Base-by-base conservation (phyloP, 2,797 vertebrate species). In the Naso thynnoides region DNA sequence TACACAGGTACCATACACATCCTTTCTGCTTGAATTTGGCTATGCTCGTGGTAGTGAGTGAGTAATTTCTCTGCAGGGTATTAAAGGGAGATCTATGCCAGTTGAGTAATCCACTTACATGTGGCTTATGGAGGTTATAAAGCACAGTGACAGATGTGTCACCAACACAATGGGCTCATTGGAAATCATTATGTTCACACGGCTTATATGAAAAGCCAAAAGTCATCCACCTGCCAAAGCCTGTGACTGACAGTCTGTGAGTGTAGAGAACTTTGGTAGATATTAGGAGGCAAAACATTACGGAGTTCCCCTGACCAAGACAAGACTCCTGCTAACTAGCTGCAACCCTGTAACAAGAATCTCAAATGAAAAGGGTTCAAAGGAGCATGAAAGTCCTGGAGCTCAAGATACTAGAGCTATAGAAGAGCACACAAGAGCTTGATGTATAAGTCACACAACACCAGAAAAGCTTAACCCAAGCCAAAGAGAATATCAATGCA, bases 71-170 rank as follows among this genome's bases (percentile, higher is more conserved):
- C 61, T 62, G 69, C 39, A 66, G 65, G 53, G 68, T 71, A 68
- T 85, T 74, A 57, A 66, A 77, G 15, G 39, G n/a, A 75, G 72
- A 62, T 66, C 50, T 68, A 31, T 71, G 58, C 52, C 62, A 65
- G 70, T 69, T 67, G 39, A 64, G 49, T 84, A 86, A 89, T 89
- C 85, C 77, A 81, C 69, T 86, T 82, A 81, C 26, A 68, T 59
- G 19, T 81, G 62, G 62, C 54, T 80, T 80, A 74, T 67, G 38
- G 75, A 62, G 73, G 73, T 79, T 73, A 68, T 67, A 65, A 66
- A 72, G 45, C 48, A 68, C 31, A 52, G 19, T 70, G 49, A 44
- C 79, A 86, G 67, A 78, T 23, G n/a, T 81, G 79, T 85, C 79
- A 67, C 66, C 69, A 42, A 65, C 69, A 82, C 70, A 82, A 73